Evolutionary conservation across 1,140 invertebrate genomes (phyloP), one percentile per base, ranked within the genome.

Genomic region (Asbolus verrucosus): DNA sequence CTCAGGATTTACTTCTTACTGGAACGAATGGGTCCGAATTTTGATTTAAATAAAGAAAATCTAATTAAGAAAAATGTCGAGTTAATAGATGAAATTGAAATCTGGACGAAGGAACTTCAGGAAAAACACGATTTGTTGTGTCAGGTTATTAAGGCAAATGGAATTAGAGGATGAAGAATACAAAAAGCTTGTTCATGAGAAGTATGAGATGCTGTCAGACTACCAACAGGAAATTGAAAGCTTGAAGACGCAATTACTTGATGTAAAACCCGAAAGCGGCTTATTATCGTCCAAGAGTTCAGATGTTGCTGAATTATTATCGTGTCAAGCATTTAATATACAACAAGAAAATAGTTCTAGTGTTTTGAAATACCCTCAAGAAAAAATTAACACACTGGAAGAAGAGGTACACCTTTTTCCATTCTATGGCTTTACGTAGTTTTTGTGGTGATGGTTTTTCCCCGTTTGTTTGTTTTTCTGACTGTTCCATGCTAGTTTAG

Each of bases 1-100:
- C 82, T 96, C 41, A 85, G 94, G 18, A 92, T 97, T 67, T 97
- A 95, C 82, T 94, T 96, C 79, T 83, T 96, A 46, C 94, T 97
- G 80, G 94, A 97, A 81, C 87, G 90, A 72, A 87, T 94, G 81
- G 89, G 90, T 69, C 81, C 87, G 76, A 82, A 87, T 75, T 84
- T 84, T 83, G 75, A 83, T 78, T 67, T 84, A 0, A 87, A 90
- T 72, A 85, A 85, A 46, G 85, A 88, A 30, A 86, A 88, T 81
- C 79, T 87, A 1, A 84, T 90, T 27, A 91, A 91, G 78, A 89
- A 91, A 75, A 90, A 92, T 75, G 90, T 94, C 36, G 91, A 94
- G 77, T 79, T 92, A 6, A 91, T 94, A 84, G 89, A 93, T 1
- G 90, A 94, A 80, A 85, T 90, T 8, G 92, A 94, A 80, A 88